Evolutionary conservation across 2,113 vertebrate genomes (phyloP), one percentile per base, ranked within the genome.

Genomic region (Mus pahari): DNA sequence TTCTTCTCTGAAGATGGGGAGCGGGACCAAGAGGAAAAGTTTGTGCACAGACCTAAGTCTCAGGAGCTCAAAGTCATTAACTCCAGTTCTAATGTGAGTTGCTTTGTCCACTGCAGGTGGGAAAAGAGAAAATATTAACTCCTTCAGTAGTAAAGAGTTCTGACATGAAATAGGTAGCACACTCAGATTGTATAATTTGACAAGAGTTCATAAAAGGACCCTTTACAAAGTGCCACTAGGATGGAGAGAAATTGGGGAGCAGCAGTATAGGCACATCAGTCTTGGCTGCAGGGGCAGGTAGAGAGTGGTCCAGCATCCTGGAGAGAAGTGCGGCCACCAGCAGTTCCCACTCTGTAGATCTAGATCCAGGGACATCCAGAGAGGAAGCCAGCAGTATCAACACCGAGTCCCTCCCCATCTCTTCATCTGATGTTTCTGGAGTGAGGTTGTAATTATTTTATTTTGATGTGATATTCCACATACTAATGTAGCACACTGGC

Each of bases 11-110:
- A 98, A 48, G 98, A 98, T 53, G 97, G 97, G 14, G 95, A 94
- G 39, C 89, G 78, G 5, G 90, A 96, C 82, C 70, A 90, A 17
- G 98, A 97, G 31, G 77, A 71, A 13, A 97, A 96, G 93, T 48
- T 97, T 2, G 0, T 96, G 3, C 94, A 82, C 53, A 97, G 86
- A 94, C 0, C 92, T 0, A 98, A 97, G 73, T 31, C 97, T 2
- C 92, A 86, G 0, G 98, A 98, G 48, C 79, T 98, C 0, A 98
- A 96, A 74, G 97, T 97, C 17, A 98, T 98, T 97, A 99, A 99
- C 98, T 98, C 98, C 98, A 99, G 99, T 97, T 98, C 98, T 91
- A 99, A 99, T 0, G 99, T 99, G 98, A 99, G 99, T 92, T 17
- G 74, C 42, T 58, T 55, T 64, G 58, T 33, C 53, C 7, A 0